Evolutionary conservation across 2,113 vertebrate species (phyloP).

Genomic region (Crotalus viridis): DNA sequence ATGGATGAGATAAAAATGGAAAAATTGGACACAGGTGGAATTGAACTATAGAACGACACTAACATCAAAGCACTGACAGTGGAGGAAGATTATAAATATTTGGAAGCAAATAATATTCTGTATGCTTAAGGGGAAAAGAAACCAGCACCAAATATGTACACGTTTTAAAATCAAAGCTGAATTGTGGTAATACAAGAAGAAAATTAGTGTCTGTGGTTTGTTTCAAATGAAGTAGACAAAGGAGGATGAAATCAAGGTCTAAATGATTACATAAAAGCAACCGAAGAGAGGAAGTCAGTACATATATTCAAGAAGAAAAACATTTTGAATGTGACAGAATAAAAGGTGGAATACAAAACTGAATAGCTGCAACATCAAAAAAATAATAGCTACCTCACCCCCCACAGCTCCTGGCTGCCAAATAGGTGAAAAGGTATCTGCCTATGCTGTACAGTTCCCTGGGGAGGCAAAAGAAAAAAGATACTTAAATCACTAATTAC

Average conservation of each 20-base stretch:
- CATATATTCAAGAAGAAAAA: background rate
- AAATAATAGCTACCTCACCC: background rate
- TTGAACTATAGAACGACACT: background rate
- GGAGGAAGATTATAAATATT: background rate
- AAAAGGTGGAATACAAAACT: background rate
- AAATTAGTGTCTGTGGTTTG: background rate
- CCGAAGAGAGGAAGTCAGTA: background rate
- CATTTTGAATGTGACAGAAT: background rate
- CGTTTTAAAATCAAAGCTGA: background rate
- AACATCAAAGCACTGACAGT: background rate
- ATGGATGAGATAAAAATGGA: background rate
- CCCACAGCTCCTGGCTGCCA: background rate
- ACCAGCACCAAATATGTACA: background rate
- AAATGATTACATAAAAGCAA: background rate
- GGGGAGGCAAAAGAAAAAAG: background rate
- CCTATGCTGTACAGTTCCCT: background rate
- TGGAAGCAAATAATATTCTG: background rate
- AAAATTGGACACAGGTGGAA: background rate
- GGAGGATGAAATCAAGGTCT: background rate
- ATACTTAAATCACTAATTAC: background rate
- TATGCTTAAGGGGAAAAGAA: background rate
- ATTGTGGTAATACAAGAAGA: background rate
- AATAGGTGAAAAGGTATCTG: background rate
- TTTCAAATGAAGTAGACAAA: background rate
- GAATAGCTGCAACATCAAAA: background rate